phyloP scores from a whole-genome alignment of 2,888 invertebrate species.

The Eupelmus urozonus region DNA sequence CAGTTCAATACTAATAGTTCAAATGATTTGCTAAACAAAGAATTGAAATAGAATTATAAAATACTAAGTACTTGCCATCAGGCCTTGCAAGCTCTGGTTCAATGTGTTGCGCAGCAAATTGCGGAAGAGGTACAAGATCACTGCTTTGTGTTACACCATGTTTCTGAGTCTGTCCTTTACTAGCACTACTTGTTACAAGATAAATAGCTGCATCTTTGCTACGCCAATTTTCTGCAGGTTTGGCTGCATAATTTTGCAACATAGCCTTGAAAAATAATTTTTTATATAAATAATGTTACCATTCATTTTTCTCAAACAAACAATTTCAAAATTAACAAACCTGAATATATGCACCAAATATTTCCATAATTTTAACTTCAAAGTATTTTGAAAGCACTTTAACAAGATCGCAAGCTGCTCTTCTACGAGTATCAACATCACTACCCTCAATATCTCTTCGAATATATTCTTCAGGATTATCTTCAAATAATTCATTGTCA shows the following conservation, averaged over 20 bases:
- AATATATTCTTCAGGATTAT: slow-evolving; percentile 98
- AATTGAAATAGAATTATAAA: slow-evolving; percentile 12
- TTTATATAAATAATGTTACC: neutral
- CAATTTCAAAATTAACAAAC: slow-evolving; percentile 77
- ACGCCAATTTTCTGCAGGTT: slow-evolving; percentile 90
- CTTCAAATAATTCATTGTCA: slow-evolving; percentile 97
- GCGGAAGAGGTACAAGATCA: slow-evolving; percentile 91
- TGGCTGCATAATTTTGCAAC: slow-evolving; percentile 87
- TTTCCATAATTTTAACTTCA: slow-evolving; percentile 91
- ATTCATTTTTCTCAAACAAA: slow-evolving; percentile 58
- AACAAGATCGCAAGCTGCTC: slow-evolving; percentile 98
- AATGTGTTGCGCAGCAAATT: slow-evolving; percentile 93
- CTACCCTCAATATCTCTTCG: slow-evolving; percentile 98
- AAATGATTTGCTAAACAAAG: slow-evolving; percentile 22
- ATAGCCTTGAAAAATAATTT: slow-evolving; percentile 80
- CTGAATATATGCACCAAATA: slow-evolving; percentile 92
- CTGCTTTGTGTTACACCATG: slow-evolving; percentile 95
- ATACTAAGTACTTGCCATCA: slow-evolving; percentile 79
- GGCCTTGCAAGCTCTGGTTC: slow-evolving; percentile 89
- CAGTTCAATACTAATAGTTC: too few species aligned
- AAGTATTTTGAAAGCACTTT: slow-evolving; percentile 92
- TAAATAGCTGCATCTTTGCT: slow-evolving; percentile 97
- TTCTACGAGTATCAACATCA: slow-evolving; percentile 96
- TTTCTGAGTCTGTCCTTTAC: slow-evolving; percentile 91
- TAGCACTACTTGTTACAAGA: slow-evolving; percentile 95